Conservation (phyloP, 2,113 vertebrate species). For the Chaenogobius annularis region DNA sequence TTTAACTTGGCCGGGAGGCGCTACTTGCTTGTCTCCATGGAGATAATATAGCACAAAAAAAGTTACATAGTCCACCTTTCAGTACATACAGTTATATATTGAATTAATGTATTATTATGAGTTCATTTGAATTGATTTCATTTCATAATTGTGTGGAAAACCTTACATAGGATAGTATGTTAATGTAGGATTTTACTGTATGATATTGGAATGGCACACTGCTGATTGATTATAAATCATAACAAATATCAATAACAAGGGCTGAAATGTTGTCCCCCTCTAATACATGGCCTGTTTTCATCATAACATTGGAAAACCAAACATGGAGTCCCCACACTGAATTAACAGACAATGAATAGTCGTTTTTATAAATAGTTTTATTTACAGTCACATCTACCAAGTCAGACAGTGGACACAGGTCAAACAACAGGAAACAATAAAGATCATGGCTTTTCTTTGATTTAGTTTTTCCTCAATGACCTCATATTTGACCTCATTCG, state of each 20-base stretch:
- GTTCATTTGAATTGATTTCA: no score
- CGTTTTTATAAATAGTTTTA: not conserved
- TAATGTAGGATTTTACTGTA: no score
- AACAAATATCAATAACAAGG: not conserved
- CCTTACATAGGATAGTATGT: no score
- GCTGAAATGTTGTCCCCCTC: not conserved
- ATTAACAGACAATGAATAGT: not conserved
- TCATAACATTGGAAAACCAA: not conserved
- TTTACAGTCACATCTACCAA: conserved; percentile 5
- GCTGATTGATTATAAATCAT: no score
- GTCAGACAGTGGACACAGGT: conserved; percentile 5
- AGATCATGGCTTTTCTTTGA: conserved; percentile 13
- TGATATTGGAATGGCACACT: no score
- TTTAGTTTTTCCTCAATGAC: conserved; percentile 27
- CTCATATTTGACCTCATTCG: conserved; percentile 59
- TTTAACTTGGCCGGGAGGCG: no score
- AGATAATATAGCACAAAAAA: no score
- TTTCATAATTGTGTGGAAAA: no score
- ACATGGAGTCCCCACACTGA: not conserved
- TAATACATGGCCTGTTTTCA: not conserved
- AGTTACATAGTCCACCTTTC: no score
- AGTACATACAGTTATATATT: no score
- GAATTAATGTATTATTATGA: no score
- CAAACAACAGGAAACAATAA: conserved; percentile 1
- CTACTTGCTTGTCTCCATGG: no score